Evolutionary conservation across 2,888 invertebrate genomes (phyloP).

Genomic region (Pachymerium ferrugineum): DNA sequence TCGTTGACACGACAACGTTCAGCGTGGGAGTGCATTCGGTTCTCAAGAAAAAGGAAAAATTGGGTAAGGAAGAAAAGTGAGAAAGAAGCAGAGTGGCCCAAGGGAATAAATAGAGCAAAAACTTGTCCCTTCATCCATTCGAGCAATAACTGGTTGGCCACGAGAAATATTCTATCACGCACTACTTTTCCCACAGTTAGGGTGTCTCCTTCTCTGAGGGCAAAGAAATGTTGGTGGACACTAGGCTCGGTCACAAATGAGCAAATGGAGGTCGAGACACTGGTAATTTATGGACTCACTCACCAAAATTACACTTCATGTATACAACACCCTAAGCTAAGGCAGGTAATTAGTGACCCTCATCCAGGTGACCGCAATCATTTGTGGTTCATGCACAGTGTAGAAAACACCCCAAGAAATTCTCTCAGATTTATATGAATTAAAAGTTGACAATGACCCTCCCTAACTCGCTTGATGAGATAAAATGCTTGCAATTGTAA

Average conservation of each 20-base stretch:
- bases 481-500: not conserved
- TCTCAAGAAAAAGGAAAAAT: not conserved
- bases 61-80: not conserved
- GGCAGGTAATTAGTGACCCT: not conserved
- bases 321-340: not conserved
- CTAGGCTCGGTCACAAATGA: not conserved
- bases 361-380: not conserved
- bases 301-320: not conserved
- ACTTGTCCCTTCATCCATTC: not conserved
- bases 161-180: not conserved
- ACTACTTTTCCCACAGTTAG: not conserved
- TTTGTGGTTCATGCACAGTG: not conserved
- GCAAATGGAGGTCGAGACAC: not conserved
- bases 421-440: not conserved
- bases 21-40: not conserved
- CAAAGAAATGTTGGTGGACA: not conserved
- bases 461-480: not conserved
- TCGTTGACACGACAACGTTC: too few species aligned
- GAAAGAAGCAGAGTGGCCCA: not conserved
- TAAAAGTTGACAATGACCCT: not conserved
- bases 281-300: not conserved
- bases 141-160: not conserved
- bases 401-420: not conserved
- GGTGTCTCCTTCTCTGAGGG: not conserved
- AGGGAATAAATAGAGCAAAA: not conserved